These are phyloP conservation scores for Cyclophora albipunctata DNA, from an alignment of 2,888 invertebrate species.

Conservation along the genomic window DNA sequence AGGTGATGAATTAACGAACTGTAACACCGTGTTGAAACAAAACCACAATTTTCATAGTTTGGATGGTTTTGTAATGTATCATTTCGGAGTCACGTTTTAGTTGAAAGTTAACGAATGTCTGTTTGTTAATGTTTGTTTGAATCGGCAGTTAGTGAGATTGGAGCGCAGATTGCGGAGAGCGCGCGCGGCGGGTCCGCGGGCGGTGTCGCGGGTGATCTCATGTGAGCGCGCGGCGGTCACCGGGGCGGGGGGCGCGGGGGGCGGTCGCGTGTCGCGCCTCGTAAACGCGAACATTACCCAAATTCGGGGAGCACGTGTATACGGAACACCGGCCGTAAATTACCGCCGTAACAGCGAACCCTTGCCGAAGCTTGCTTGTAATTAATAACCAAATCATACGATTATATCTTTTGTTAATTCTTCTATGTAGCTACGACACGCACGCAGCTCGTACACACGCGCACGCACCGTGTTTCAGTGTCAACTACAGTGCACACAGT, in stretches of 20 bases:
- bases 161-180: slow-evolving; percentile 12
- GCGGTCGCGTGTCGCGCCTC: slow-evolving; percentile 49
- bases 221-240: slow-evolving; percentile 3
- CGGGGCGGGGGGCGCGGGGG: slow-evolving; percentile 6
- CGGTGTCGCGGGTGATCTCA: too few relatives aligned
- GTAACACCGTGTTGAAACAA: slow-evolving; percentile 16
- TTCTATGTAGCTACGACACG: slow-evolving; percentile 26
- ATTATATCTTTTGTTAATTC: slow-evolving; percentile 51
- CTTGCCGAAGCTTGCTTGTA: slow-evolving; percentile 55
- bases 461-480: slow-evolving; percentile 8
- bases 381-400: slow-evolving; percentile 61
- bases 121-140: slow-evolving; percentile 13
- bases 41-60: slow-evolving; percentile 29
- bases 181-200: slow-evolving; percentile 41
- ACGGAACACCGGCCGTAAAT: slow-evolving; percentile 55
- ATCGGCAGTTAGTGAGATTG: slow-evolving; percentile 3
- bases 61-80: slow-evolving; percentile 30
- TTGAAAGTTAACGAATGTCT: slow-evolving; percentile 16
- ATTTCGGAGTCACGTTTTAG: slow-evolving; percentile 33
- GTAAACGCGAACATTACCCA: slow-evolving; percentile 58
- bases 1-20: not conserved
- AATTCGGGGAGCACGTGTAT: slow-evolving; percentile 64
- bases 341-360: slow-evolving; percentile 62
- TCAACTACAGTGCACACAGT: not conserved
- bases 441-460: slow-evolving; percentile 21